A percentile compares a stretch with the other conserved stretches of the same genome.
Conservation (phyloP, 2,113 vertebrate species). For the Pygoscelis antarcticus region DNA sequence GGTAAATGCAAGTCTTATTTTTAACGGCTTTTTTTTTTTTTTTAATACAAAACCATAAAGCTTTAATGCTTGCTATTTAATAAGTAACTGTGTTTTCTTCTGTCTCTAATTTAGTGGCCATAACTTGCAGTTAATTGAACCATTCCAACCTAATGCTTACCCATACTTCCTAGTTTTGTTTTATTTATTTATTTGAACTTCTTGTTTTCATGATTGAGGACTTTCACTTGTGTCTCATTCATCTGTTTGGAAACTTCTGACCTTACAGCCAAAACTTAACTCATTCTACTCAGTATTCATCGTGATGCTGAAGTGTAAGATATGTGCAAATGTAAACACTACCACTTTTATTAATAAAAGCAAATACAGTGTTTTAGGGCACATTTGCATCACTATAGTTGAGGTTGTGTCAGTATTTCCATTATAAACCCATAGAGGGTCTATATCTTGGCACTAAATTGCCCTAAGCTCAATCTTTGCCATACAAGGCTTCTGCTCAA, state of each 20-base stretch:
- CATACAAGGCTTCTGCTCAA: constrained; percentile 34
- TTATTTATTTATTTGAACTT: constrained; percentile 75
- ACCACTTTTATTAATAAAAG: constrained; percentile 73
- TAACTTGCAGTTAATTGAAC: constrained; percentile 68
- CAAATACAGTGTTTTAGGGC: constrained; percentile 67
- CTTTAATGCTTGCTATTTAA: constrained; percentile 69
- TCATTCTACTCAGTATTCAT: constrained; percentile 62
- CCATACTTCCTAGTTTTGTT: constrained; percentile 63
- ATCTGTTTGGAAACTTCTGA: constrained; percentile 39
- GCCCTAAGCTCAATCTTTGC: constrained; percentile 31
- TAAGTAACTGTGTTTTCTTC: constrained; percentile 60
- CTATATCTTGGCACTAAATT: constrained; percentile 59
- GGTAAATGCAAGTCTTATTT: constrained; percentile 70
- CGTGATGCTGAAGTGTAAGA: constrained; percentile 67
- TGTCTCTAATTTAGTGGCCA: constrained; percentile 65
- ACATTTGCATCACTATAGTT: constrained; percentile 63
- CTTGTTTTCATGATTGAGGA: constrained; percentile 47
- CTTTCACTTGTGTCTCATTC: constrained; percentile 41
- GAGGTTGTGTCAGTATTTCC: constrained; percentile 67
- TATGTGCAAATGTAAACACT: constrained; percentile 69
- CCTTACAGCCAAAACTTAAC: constrained; percentile 39
- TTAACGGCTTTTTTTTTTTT: constrained; percentile 47
- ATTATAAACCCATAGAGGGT: constrained; percentile 55
- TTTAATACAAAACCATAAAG: constrained; percentile 63
- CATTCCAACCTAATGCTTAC: constrained; percentile 70